Conservation (phyloP, 2,797 vertebrate genomes). For the Siniperca undulata region DNA sequence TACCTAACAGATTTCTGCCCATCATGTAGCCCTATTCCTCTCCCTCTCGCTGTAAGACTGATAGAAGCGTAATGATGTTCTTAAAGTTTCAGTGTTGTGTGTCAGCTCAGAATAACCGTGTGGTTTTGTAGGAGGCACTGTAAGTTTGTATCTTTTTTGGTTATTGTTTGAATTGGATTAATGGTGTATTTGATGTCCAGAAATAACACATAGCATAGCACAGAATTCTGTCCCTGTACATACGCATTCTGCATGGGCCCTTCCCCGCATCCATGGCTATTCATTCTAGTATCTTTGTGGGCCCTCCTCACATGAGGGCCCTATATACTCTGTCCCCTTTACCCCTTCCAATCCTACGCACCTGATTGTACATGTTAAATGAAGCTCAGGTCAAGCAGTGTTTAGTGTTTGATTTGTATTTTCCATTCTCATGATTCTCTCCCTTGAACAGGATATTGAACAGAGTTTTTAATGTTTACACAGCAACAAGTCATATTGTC, state of each 20-base stretch:
- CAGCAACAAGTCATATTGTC: constrained; percentile 6
- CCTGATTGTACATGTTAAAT: not conserved
- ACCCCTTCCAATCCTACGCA: no score
- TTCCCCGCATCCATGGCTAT: no score
- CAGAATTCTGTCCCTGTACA: no score
- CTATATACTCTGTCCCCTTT: no score
- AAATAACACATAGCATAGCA: not conserved
- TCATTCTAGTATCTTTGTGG: no score
- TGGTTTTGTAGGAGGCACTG: constrained; percentile 13
- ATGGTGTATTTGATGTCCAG: constrained; percentile 11
- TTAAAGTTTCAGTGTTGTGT: constrained; percentile 22
- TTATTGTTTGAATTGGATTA: not conserved
- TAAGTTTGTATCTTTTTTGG: not conserved
- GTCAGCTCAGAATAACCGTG: constrained; percentile 10
- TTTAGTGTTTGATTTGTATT: constrained; percentile 13
- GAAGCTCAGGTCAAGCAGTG: not conserved
- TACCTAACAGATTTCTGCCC: constrained; percentile 34
- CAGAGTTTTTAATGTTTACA: constrained; percentile 21
- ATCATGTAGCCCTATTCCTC: constrained; percentile 12
- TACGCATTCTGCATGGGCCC: no score
- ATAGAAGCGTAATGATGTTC: constrained; percentile 20
- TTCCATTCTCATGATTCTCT: not conserved
- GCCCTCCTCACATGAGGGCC: no score
- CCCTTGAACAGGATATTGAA: constrained; percentile 42
- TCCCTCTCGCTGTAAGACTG: constrained; percentile 8